Evolutionary conservation across 2,797 vertebrate genomes (phyloP), one percentile per base, ranked within the genome.

Genomic region (Pogonophryne albipinna): DNA sequence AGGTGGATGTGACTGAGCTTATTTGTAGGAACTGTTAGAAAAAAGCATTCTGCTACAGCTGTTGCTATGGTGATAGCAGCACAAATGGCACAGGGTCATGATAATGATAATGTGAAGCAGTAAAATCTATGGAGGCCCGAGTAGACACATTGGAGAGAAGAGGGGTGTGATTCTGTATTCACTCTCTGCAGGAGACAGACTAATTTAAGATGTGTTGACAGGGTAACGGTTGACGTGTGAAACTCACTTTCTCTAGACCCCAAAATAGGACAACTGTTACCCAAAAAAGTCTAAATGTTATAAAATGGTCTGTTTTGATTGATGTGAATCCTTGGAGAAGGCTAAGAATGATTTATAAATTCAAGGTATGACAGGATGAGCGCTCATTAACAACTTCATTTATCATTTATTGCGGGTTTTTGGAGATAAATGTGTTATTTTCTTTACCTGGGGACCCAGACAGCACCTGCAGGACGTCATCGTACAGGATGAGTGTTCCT

Each of bases 401-500:
- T 5, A 9, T 27, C 2, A 60, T 7, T 61, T 16, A 31, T 47
- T 47, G 7, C 0, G 1, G 1, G 12, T n/a, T 17, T 17, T 10
- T 10, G 44, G 38, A 45, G 45, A 16, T 19, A 38, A 3, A 15
- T 19, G 10, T 15, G 15, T 59, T 57, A 2, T 62, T 34, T 34
- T 17, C 2, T 84, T 93, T 93, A 99, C 98, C 97, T 86, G 98
- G 98, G 34, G 97, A 97, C 17, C 97, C 97, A 47, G 97, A 91
- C 60, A 99, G 95, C 84, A 99, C 96, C 89, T 99, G 98, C 73
- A 99, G 96, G 77, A 96, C 91, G 80, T 99, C 98, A 89, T 99
- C 97, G 71, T 99, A 99, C 59, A 99, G 96, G 85, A 99, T 98
- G 31, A 99, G 97, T 0, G 98, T 99, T 71, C 97, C 97, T 0